Base-by-base conservation (phyloP, 2,113 vertebrate genomes). In the Microtus montanus region DNA sequence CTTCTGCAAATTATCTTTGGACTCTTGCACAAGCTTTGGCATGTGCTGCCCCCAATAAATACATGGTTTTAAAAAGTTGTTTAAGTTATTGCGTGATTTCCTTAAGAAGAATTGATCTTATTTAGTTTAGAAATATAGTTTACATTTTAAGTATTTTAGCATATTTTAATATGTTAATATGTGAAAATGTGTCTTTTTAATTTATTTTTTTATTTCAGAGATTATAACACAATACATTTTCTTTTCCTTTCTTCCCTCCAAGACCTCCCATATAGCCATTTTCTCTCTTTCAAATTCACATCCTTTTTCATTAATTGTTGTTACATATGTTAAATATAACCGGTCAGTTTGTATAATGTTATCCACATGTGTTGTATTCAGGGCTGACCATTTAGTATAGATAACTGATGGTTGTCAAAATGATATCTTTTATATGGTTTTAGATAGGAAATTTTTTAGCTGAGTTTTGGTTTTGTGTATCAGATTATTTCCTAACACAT, bases 391-490 rank as follows among this genome's bases (percentile, higher is more conserved):
- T 41, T 83, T 83, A n/a, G 58, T 83, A 63, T 41, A 66, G 17
- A 47, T 66, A 85, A 64, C 8, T 44, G 41, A 44, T 85, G 28
- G 14, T 30, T 41, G 13, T 63, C 14, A n/a, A 64, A 47, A 66
- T 66, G 2, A 1, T 66, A 66, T 88, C 38, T 79, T 83, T 11
- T 22, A 52, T 14, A 26, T 44, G 49, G 12, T 75, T 93, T 93
- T 22, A 63, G 6, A 47, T 30, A 94, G 41, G 7, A 22, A 2
- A 41, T 66, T 94, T 24, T 71, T 94, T 77, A 30, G 14, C 28
- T 89, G 79, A 15, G 8, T 41, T 95, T 96, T 95, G 68, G 26
- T 79, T 61, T 89, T 87, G n/a, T 93, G 3, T 91, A 78, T 92
- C 52, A 94, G 17, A 71, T 77, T 86, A 91, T 24, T 89, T 71